Evolutionary conservation across 2,113 vertebrate species (phyloP), one percentile per base, ranked within the genome.

Genomic region (Buteo buteo): DNA sequence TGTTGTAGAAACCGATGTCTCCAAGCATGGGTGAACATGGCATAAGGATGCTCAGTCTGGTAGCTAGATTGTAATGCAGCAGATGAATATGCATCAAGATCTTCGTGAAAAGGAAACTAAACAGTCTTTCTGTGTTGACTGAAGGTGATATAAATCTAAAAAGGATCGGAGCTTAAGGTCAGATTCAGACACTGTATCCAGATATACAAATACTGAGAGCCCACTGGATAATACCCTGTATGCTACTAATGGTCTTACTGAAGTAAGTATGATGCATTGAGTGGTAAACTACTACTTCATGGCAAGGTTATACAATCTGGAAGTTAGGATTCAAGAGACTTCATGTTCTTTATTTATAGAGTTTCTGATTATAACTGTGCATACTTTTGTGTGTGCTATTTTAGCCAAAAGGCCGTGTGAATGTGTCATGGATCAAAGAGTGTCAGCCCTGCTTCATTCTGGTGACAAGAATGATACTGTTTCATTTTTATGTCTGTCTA

Each of bases 171-270:
- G 10, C 16, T 69, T 57, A 26, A 57, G 28, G 32, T 40, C 45
- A n/a, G 25, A n/a, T 82, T 81, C 49, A 44, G 58, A 4, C 6
- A 4, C 21, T 36, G 3, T 32, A 19, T 58, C 32, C 25, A 42
- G 25, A 38, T n/a, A 26, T 0, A 31, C 16, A 67, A 21, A 13
- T 73, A 5, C 1, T 67, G 50, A 28, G 45, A 86, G 9, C 5
- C 7, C 1, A 1, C 9, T 19, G 38, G 21, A 13, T 47, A 66
- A 42, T 4, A 1, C 18, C 24, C 13, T 20, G 0, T 36, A 10
- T 49, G 50, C 36, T 67, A 1, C 34, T 59, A 40, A 40, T 50
- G 24, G 32, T 72, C 25, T 73, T 57, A 13, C 26, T 90, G 70
- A 61, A 82, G 24, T 52, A n/a, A 57, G 16, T 16, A 13, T 11